Evolutionary conservation across 2,113 vertebrate genomes (phyloP).

Genomic region (Chitala chitala): DNA sequence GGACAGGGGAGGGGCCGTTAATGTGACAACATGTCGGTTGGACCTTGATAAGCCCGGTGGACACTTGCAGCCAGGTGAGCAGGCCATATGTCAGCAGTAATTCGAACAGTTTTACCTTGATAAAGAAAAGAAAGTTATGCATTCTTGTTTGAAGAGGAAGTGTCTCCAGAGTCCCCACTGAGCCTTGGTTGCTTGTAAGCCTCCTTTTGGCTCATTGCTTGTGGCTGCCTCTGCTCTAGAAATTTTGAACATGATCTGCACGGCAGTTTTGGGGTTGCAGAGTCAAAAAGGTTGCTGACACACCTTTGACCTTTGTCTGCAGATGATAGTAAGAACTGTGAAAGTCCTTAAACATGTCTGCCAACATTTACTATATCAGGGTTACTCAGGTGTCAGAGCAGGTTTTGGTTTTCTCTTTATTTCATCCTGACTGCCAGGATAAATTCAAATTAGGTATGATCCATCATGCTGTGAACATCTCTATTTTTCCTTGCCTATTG

Average conservation of each 20-base stretch:
- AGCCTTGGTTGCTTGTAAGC: no score
- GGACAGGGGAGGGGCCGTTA: slow-evolving; percentile 34
- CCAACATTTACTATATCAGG: neutral
- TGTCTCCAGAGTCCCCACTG: no score
- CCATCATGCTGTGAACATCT: neutral
- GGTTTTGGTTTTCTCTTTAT: neutral
- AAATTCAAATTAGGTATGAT: neutral
- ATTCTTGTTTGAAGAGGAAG: no score
- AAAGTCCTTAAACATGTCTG: neutral
- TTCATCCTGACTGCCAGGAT: neutral
- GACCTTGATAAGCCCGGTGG: no score
- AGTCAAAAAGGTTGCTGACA: neutral
- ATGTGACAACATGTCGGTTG: slow-evolving; percentile 40
- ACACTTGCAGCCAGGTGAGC: no score
- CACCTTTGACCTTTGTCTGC: neutral
- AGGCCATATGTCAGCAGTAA: no score
- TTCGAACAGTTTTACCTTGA: no score
- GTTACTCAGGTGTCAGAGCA: neutral
- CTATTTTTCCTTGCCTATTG: neutral
- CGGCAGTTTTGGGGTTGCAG: neutral
- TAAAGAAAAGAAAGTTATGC: no score
- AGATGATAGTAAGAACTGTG: neutral
- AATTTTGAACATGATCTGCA: neutral
- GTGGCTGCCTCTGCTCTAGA: slow-evolving; percentile 18
- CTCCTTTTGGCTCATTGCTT: slow-evolving; percentile 7